Conservation (phyloP, 2,797 vertebrate genomes). For the Oreortyx pictus region DNA sequence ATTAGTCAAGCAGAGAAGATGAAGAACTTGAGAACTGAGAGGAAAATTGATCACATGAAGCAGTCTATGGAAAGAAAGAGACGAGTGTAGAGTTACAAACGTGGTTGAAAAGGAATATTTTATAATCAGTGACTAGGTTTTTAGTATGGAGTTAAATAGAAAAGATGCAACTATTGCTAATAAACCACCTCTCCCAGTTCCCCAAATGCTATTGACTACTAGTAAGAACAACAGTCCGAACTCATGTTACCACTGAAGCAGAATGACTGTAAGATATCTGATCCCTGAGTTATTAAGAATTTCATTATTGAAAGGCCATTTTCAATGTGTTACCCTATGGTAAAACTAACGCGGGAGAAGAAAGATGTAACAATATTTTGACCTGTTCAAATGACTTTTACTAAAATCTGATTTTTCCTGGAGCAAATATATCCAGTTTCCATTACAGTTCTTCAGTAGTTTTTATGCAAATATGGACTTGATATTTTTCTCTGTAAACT, state of each 20-base stretch:
- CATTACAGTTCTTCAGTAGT: neutral
- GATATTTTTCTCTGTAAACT: neutral
- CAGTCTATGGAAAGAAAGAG: neutral
- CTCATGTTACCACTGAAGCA: rapidly evolving
- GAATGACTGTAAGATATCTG: neutral
- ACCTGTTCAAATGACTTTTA: neutral
- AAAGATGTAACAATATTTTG: neutral
- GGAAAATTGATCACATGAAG: constrained; percentile 12
- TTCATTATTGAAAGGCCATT: neutral
- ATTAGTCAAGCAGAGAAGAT: constrained; percentile 9
- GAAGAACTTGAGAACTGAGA: constrained; percentile 24
- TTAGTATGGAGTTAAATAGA: neutral
- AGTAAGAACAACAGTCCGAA: neutral
- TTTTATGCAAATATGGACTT: neutral
- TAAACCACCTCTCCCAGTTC: neutral
- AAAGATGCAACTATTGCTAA: neutral
- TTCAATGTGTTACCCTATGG: neutral
- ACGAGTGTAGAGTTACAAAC: neutral
- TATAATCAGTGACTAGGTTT: neutral
- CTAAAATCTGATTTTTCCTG: neutral
- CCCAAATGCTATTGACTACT: neutral
- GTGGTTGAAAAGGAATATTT: neutral
- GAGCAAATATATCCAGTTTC: neutral
- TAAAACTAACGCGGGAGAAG: neutral
- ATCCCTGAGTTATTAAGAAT: neutral